A percentile compares a stretch with the other conserved stretches of the same genome.
These are phyloP conservation scores for Psilopsiagon aymara DNA, from an alignment of 2,113 vertebrate genomes.

Conservation along the genomic window DNA sequence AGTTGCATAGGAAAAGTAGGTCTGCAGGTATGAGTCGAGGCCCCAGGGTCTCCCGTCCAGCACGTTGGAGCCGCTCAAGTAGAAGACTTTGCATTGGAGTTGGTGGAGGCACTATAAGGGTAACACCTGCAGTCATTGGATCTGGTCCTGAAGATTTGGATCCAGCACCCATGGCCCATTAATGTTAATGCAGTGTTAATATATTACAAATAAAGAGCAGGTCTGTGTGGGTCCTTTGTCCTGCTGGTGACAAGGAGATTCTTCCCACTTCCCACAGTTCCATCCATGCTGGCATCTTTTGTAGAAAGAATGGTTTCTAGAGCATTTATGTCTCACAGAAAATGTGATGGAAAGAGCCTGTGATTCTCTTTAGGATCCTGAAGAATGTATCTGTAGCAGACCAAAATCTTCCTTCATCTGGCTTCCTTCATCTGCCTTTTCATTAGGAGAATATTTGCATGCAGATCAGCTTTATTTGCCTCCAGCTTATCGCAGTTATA, in stretches of 20 bases:
- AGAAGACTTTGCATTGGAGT: neutral
- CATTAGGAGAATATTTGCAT: neutral
- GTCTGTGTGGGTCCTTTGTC: neutral
- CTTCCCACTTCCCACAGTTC: neutral
- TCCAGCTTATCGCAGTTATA: neutral
- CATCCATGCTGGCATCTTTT: neutral
- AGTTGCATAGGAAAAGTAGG: neutral
- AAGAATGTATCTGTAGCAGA: neutral
- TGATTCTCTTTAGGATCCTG: neutral
- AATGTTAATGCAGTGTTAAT: neutral
- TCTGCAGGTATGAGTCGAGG: neutral
- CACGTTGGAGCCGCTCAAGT: neutral
- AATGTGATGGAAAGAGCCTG: neutral
- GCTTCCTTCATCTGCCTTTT: neutral
- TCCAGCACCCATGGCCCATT: neutral
- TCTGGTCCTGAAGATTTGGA: conserved; percentile 1
- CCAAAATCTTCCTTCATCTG: neutral
- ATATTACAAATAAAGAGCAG: neutral
- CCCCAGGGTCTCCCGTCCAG: neutral
- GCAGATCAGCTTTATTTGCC: neutral
- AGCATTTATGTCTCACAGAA: neutral
- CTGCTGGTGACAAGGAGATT: neutral
- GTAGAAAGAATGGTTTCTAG: neutral
- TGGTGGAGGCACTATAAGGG: neutral
- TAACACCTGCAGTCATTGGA: neutral